Conservation (phyloP, 2,797 vertebrate species). For the Gephyroberyx darwinii region DNA sequence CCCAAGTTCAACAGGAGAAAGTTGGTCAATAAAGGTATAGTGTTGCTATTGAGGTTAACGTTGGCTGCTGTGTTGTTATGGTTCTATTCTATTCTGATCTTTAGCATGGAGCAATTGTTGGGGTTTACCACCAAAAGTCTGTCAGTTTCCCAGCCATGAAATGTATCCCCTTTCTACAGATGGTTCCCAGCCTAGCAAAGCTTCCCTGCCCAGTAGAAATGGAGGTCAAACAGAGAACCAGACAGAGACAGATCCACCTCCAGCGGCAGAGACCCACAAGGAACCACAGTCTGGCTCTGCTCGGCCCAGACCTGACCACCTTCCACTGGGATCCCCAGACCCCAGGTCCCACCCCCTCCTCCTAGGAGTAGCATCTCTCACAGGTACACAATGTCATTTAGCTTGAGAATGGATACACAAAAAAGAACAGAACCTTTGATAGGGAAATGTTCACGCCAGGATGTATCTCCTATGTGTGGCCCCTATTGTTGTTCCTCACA, state of each 20-base stretch:
- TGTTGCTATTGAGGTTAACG: not conserved
- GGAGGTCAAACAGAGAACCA: slow-evolving; percentile 33
- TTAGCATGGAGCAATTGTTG: not conserved
- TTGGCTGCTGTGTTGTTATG: not conserved
- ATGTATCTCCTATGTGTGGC: too few relatives aligned
- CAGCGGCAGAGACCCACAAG: slow-evolving; percentile 35
- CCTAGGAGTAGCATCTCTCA: slow-evolving; percentile 85
- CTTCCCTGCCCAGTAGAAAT: slow-evolving; percentile 25
- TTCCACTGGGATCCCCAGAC: slow-evolving; percentile 68
- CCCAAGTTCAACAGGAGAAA: slow-evolving; percentile 80
- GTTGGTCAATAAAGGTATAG: slow-evolving; percentile 71
- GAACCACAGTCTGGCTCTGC: slow-evolving; percentile 27
- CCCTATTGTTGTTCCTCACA: too few relatives aligned
- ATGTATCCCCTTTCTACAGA: slow-evolving; percentile 44
- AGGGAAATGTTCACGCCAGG: too few relatives aligned
- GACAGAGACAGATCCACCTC: slow-evolving; percentile 26
- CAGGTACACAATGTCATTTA: slow-evolving; percentile 79
- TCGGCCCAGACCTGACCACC: slow-evolving; percentile 64
- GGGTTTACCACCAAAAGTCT: not conserved
- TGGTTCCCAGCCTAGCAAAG: slow-evolving; percentile 34
- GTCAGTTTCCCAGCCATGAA: slow-evolving; percentile 12
- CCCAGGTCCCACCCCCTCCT: slow-evolving; percentile 80
- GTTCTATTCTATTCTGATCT: not conserved
- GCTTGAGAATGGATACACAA: not conserved
- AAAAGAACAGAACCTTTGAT: too few relatives aligned